Base-by-base conservation (phyloP, 1,140 invertebrate species). In the Drosophila sturtevanti region DNA sequence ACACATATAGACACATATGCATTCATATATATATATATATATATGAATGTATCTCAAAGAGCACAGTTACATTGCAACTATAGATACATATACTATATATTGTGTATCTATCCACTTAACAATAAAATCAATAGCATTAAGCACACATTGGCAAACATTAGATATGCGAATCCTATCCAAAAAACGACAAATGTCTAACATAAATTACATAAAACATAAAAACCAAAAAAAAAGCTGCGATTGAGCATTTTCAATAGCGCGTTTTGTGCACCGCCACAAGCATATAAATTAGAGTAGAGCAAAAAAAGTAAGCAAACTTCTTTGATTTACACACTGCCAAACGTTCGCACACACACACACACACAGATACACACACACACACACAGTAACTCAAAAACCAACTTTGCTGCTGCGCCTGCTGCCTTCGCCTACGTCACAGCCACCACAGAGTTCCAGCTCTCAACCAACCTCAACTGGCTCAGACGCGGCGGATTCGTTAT, bases 261-360 rank as follows among this genome's bases (percentile, higher is more conserved):
- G 48, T 44, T 72, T 41, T 52, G 31, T 35, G 64, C 21, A 37
- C 44, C 64, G 38, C 58, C 27, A 22, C 16, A 55, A 24, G 16
- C 60, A 58, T 34, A 48, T 87, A 75, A 86, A 87, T 67, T 87
- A 85, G 82, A 87, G 74, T 75, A 87, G 64, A 79, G 72, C 54
- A 27, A 64, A 77, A 72, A 74, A 71, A 60, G 21, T 59, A 60
- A 68, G 67, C 68, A 79, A 77, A 75, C 79, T 76, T 76, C 75
- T 86, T 81, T 87, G 82, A 82, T 87, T 87, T 87, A 81, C 62
- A 72, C 82, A 76, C 63, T 79, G 52, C 66, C 68, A 66, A 52
- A 48, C 59, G 37, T 6, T 31, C 0, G 27, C 51, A 59, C 68
- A 60, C 55, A 38, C 54, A 44, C 54, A 51, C 5, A 7, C 4